These are phyloP conservation scores for Eubasilissa regina DNA, from an alignment of 1,140 invertebrate species.

Conservation along the genomic window DNA sequence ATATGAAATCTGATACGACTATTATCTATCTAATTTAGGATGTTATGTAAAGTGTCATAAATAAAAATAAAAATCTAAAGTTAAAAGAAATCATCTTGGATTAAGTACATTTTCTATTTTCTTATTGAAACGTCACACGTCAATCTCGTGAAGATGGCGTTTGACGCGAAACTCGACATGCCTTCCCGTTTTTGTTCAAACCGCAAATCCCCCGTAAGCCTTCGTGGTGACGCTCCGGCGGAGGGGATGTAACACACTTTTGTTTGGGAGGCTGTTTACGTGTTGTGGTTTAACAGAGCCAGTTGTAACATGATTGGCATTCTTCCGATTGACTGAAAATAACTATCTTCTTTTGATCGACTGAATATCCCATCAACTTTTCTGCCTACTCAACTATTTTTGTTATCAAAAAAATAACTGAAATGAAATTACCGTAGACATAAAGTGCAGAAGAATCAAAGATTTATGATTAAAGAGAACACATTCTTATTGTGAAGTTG, in stretches of 20 bases:
- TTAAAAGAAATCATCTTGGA: slow-evolving; percentile 19
- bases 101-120: slow-evolving; percentile 6
- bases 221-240: slow-evolving; percentile 16
- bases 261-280: background rate
- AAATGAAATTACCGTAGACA: no score
- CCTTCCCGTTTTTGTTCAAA: slow-evolving; percentile 4
- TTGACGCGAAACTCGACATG: background rate
- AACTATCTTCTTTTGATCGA: no score
- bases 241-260: slow-evolving; percentile 16
- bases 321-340: background rate
- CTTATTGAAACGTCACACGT: slow-evolving; percentile 38
- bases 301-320: background rate
- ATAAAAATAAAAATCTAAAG: no score
- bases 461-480: no score
- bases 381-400: no score
- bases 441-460: no score
- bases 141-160: background rate
- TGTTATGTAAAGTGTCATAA: no score
- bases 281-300: slow-evolving; percentile 8
- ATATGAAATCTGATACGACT: no score
- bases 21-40: no score
- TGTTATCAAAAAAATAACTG: no score
- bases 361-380: no score
- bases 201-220: slow-evolving; percentile 6
- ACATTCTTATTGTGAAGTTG: no score